Base-by-base conservation (phyloP, 2,888 invertebrate species). In the Apotomis turbidana region DNA sequence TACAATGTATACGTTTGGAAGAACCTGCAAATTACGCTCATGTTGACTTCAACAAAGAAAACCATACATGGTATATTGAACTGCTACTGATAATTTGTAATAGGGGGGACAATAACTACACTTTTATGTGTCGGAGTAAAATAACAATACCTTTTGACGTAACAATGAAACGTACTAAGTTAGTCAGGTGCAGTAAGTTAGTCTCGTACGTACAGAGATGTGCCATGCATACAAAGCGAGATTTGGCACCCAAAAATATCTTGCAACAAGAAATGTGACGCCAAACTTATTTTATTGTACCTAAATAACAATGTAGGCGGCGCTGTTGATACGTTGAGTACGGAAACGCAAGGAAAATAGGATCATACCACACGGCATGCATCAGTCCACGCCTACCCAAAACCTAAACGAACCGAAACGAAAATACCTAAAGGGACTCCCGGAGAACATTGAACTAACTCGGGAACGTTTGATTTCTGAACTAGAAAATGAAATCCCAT, bases 401-500 rank as follows among this genome's bases (percentile, higher is more conserved):
- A 79, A 78, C 78, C 77, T 78, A 84, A 88, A 86, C 86, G 86
- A 84, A 81, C 84, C 83, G 79, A 80, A 82, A 81, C 81, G 74
- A 80, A 85, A 83, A 83, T 83, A 85, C 82, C 83, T 83, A 82
- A 80, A 82, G 84, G 85, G 84, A 83, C 79, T 78, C 78, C 73
- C 77, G 83, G 80, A 83, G 84, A 85, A 83, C 84, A 85, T 83
- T 79, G 85, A 80, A 78, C 80, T 75, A 76, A 78, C 79, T 81
- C 84, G 83, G 88, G 86, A 85, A 76, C 87, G 85, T 90, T 90
- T 91, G 90, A 90, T 87, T 88, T 82, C 84, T 90, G 87, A 88
- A 91, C 89, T 91, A 92, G 91, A 91, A 92, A 91, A 92, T 90
- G 86, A 89, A 91, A 90, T 87, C 86, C 85, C 85, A 87, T 90